A percentile compares a stretch with the other conserved stretches of the same genome.
These are phyloP conservation scores for Cremastinae sp. DNA, from an alignment of 2,888 invertebrate genomes.

Conservation along the genomic window DNA sequence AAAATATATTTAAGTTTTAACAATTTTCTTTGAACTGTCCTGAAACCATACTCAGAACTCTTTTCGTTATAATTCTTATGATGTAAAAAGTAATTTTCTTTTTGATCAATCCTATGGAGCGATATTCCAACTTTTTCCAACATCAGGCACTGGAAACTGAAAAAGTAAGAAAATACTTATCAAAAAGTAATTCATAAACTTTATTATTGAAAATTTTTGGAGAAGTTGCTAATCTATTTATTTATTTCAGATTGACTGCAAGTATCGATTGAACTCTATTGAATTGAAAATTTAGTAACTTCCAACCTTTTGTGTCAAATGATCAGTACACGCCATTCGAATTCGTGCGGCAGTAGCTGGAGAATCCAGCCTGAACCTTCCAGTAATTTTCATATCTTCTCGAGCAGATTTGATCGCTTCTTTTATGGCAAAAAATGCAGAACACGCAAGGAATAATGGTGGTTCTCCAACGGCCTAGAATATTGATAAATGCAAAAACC, in stretches of 20 bases:
- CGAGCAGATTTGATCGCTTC: constrained; percentile 92
- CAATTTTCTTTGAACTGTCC: constrained; percentile 11
- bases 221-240: too few species aligned
- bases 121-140: constrained; percentile 69
- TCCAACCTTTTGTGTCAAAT: constrained; percentile 88
- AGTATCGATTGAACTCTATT: too few species aligned
- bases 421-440: constrained; percentile 94
- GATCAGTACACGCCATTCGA: constrained; percentile 93
- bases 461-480: constrained; percentile 96
- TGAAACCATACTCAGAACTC: background rate
- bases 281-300: background rate
- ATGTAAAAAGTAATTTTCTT: background rate
- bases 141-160: constrained; percentile 68
- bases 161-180: background rate
- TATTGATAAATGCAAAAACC: background rate
- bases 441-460: constrained; percentile 93
- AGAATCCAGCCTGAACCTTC: constrained; percentile 86
- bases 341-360: constrained; percentile 95
- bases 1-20: constrained; percentile 43
- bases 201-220: background rate
- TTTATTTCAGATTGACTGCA: too few species aligned
- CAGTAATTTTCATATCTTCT: constrained; percentile 84
- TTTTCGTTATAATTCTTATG: background rate
- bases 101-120: constrained; percentile 62
- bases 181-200: background rate